Conservation (phyloP, 2,113 vertebrate species). For the Campylomormyrus numenius region DNA sequence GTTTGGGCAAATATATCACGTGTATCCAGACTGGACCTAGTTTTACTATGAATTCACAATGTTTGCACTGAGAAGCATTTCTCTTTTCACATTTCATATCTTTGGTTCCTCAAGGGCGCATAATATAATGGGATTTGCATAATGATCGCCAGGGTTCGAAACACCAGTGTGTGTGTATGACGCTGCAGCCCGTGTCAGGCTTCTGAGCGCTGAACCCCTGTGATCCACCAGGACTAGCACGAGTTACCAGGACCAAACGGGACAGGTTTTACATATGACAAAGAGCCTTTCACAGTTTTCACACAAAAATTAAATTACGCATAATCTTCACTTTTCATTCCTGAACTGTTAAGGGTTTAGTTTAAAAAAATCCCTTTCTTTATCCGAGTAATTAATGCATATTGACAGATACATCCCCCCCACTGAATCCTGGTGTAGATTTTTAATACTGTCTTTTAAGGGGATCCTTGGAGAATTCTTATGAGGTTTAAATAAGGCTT, state of each 20-base stretch:
- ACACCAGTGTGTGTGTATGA: background rate
- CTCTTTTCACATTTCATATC: background rate
- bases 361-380: background rate
- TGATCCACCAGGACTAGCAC: background rate
- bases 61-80: background rate
- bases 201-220: background rate
- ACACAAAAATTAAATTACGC: background rate
- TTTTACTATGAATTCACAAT: background rate
- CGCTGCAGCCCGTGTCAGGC: background rate
- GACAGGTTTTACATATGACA: background rate
- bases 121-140: background rate
- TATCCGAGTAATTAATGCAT: background rate
- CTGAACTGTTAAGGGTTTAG: background rate
- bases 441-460: constrained; percentile 1
- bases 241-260: background rate
- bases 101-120: background rate
- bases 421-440: constrained; percentile 1
- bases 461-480: background rate
- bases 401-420: background rate
- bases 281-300: background rate
- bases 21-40: background rate
- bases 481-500: background rate
- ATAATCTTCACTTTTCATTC: background rate
- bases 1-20: background rate
- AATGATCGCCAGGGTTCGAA: background rate